Conservation (phyloP, 2,113 vertebrate species). For the Galeopterus variegatus region DNA sequence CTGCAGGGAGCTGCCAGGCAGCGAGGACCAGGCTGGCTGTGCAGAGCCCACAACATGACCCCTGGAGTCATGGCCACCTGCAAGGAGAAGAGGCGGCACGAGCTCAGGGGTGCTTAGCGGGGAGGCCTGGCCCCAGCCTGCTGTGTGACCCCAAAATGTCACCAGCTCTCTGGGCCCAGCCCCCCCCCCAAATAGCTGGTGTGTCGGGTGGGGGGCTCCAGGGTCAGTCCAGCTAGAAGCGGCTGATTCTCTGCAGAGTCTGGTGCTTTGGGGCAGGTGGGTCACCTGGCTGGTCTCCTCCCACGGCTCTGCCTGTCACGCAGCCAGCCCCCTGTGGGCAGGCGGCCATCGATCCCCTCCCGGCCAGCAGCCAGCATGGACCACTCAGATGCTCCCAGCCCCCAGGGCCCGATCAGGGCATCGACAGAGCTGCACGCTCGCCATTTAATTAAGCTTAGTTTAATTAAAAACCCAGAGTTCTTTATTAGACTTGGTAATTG, state of each 20-base stretch:
- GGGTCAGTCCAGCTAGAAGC: background rate
- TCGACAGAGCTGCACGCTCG: slow-evolving; percentile 84
- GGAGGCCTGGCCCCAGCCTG: too few species aligned
- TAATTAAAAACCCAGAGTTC: slow-evolving; percentile 96
- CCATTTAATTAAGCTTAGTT: slow-evolving; percentile 96
- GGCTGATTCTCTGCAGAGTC: fast-evolving
- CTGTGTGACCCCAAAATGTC: background rate
- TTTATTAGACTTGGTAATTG: slow-evolving; percentile 97
- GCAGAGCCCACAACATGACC: background rate
- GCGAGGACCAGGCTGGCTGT: too few species aligned
- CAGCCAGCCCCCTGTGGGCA: fast-evolving
- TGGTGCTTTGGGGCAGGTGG: background rate
- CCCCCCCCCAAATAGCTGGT: background rate
- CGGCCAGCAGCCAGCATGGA: fast-evolving
- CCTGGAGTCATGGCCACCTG: fast-evolving
- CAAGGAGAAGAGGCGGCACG: fast-evolving
- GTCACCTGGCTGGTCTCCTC: background rate
- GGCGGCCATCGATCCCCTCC: background rate
- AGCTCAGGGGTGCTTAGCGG: too few species aligned
- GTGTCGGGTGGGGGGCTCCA: background rate
- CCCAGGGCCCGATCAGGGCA: slow-evolving; percentile 88
- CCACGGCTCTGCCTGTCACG: background rate
- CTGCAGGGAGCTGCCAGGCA: background rate
- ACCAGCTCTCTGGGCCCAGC: fast-evolving
- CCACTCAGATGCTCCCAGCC: slow-evolving; percentile 76